Evolutionary conservation across 1,140 invertebrate species (phyloP).

Genomic region (Apis dorsata): DNA sequence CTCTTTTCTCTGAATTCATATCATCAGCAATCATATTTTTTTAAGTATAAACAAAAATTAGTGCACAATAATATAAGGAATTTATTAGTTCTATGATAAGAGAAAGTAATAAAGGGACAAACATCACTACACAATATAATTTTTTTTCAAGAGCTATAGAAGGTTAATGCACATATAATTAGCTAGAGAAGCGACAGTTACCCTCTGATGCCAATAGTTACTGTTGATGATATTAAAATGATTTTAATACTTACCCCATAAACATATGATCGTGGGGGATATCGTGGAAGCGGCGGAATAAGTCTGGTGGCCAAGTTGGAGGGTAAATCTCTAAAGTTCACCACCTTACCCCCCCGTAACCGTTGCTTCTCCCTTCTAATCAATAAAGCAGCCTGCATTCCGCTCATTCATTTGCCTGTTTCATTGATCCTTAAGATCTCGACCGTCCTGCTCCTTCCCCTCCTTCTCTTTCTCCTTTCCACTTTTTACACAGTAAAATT

Average conservation of each 20-base stretch:
- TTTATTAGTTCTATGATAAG: slow-evolving; percentile 19
- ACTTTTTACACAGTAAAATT: slow-evolving; percentile 20
- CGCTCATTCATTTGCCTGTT: slow-evolving; percentile 79
- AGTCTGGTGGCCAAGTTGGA: slow-evolving; percentile 91
- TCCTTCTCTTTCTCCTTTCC: slow-evolving; percentile 20
- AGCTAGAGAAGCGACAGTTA: slow-evolving; percentile 35
- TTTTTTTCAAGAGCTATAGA: slow-evolving; percentile 3
- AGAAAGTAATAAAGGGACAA: slow-evolving; percentile 18
- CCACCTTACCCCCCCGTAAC: slow-evolving; percentile 87
- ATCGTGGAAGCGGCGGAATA: slow-evolving; percentile 91
- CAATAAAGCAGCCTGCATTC: slow-evolving; percentile 94
- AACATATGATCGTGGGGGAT: slow-evolving; percentile 89
- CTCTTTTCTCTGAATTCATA: not conserved
- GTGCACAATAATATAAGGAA: not conserved
- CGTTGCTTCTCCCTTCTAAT: slow-evolving; percentile 92
- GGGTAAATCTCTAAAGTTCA: slow-evolving; percentile 88
- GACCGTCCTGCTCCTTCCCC: slow-evolving; percentile 53
- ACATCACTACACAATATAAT: slow-evolving; percentile 27
- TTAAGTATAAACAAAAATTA: not conserved
- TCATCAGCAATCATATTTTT: not conserved
- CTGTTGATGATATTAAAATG: slow-evolving; percentile 30
- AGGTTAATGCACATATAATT: slow-evolving; percentile 31
- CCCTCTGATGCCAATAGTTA: slow-evolving; percentile 45
- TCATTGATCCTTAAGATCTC: slow-evolving; percentile 66
- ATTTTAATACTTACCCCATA: slow-evolving; percentile 79